Base-by-base conservation (phyloP, 2,113 vertebrate genomes). In the Misgurnus anguillicaudatus region DNA sequence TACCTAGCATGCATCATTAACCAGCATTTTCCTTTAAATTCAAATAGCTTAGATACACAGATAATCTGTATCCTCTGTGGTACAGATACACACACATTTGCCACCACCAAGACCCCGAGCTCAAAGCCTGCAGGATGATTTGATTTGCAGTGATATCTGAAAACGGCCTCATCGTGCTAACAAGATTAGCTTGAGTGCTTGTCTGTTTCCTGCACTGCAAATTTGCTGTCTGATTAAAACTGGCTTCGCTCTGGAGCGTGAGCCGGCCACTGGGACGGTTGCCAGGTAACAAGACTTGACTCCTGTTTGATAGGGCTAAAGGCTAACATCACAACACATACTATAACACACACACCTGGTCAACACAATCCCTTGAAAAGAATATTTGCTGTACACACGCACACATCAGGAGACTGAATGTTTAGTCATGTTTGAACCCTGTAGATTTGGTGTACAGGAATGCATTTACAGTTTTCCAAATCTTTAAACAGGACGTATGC, bases 101-200 rank as follows among this genome's bases (percentile, higher is more conserved):
- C 19, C 80, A 80, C 64, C 73, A 77, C 73, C 61, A 69, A 89
- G 87, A 80, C 2, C 84, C 77, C 53, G 75, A 85, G 88, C 86
- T 90, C 85, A 85, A 64, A 58, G 89, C 92, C 90, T 93, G 88
- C 86, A 91, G 93, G 94, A 94, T 92, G 92, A 94, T 95, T 93
- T 92, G 90, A 92, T 93, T 94, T 95, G 91, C 94, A 88, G 92
- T 91, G 90, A 93, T 93, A 94, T 93, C 92, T 94, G 92, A 94
- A 95, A 95, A 95, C 90, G 89, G 90, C 92, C 94, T 95, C 92
- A 87, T 94, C 89, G 90, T 89, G 91, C 94, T 95, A 93, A 96
- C 87, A 89, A 95, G 94, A 96, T 96, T 94, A 93, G 90, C 91
- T 88, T 84, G 89, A 95, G 91, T 91, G 92, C 91, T 80, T 90